These are phyloP conservation scores for Carabus problematicus DNA, from an alignment of 2,888 invertebrate genomes.

Conservation along the genomic window DNA sequence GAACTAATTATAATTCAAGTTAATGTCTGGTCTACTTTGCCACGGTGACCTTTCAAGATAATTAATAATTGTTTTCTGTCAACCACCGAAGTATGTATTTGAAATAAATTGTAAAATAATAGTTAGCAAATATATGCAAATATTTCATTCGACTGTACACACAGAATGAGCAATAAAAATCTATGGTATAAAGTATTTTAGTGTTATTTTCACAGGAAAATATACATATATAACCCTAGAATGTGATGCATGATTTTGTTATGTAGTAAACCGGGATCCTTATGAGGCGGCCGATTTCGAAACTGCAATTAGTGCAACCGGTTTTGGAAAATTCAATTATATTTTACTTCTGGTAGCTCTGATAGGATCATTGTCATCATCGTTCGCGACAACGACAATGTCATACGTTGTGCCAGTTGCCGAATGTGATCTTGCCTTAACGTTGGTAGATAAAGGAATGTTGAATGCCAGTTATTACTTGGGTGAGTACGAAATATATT, in stretches of 20 bases:
- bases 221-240: neutral
- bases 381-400: conserved; percentile 75
- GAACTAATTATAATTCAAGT: too few relatives aligned
- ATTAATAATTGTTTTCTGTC: too few relatives aligned
- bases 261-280: neutral
- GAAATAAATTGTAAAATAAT: too few relatives aligned
- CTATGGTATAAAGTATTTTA: neutral
- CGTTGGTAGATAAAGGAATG: conserved; percentile 73
- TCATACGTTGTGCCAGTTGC: conserved; percentile 78
- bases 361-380: conserved; percentile 71
- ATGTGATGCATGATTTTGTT: conserved; percentile 1
- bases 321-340: conserved; percentile 75
- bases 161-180: neutral
- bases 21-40: too few relatives aligned
- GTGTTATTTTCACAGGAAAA: conserved; percentile 1
- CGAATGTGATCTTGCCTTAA: conserved; percentile 75
- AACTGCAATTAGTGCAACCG: conserved; percentile 70
- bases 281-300: conserved; percentile 68
- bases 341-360: conserved; percentile 64
- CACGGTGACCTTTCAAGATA: too few relatives aligned
- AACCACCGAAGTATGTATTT: too few relatives aligned
- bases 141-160: neutral
- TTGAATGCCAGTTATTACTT: conserved; percentile 75
- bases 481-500: conserved; percentile 59
- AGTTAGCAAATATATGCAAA: too few relatives aligned